Percentiles rank a stretch among this genome's conserved stretches.
These are phyloP conservation scores for Scaptomyza tumidula DNA, from an alignment of 2,888 invertebrate species.

Conservation along the genomic window DNA sequence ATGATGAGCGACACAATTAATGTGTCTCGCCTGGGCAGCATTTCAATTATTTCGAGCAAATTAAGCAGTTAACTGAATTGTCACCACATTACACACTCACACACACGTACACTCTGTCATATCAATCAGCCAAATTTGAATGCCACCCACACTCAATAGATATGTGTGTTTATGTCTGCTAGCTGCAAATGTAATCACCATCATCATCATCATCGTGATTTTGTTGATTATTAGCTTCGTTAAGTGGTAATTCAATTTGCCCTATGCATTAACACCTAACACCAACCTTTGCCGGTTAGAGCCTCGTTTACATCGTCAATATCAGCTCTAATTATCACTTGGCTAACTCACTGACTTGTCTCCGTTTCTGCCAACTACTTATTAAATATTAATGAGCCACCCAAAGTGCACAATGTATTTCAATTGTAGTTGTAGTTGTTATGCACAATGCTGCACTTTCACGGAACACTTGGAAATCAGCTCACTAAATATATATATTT, in stretches of 20 bases:
- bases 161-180: constrained; percentile 25
- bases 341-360: constrained; percentile 10
- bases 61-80: constrained; percentile 79
- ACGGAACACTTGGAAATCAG: constrained; percentile 6
- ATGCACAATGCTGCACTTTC: constrained; percentile 53
- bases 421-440: constrained; percentile 42
- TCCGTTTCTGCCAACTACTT: constrained; percentile 29
- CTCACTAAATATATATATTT: not conserved
- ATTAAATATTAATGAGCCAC: constrained; percentile 65
- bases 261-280: constrained; percentile 73
- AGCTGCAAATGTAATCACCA: constrained; percentile 32
- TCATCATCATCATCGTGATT: constrained; percentile 18
- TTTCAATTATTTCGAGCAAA: constrained; percentile 80
- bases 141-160: constrained; percentile 27
- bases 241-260: constrained; percentile 76
- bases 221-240: constrained; percentile 22
- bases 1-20: constrained; percentile 44
- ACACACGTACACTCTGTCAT: not conserved
- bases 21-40: constrained; percentile 54
- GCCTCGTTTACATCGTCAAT: constrained; percentile 30
- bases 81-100: constrained; percentile 48
- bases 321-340: constrained; percentile 45
- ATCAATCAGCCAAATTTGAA: constrained; percentile 59
- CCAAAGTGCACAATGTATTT: constrained; percentile 28
- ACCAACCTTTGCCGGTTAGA: constrained; percentile 21